Evolutionary conservation across 2,888 invertebrate species (phyloP), one percentile per base, ranked within the genome.

Genomic region (Eilema griseolum): DNA sequence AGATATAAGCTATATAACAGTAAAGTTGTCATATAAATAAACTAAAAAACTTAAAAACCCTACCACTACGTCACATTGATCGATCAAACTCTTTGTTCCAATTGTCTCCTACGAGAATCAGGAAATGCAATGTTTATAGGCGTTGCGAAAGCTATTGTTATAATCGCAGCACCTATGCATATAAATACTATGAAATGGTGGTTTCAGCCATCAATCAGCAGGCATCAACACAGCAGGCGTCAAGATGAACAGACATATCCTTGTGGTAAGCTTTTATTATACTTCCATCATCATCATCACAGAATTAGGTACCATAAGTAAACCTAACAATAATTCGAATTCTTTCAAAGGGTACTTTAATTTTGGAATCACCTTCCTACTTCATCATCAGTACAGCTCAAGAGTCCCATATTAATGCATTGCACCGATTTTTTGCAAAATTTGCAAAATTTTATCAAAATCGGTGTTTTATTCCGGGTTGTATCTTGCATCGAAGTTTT

Each of bases 101-200:
- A 59, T 28, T 26, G 24, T 28, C 14, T 26, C 5, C 26, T 24
- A 26, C 5, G 14, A 26, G 7, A 31, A 61, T 28, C 31, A 61
- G 31, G 61, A 61, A 61, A 31, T 20, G n/a, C n/a, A 20, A 3
- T 31, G 28, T 52, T 69, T 60, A 71, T 73, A 70, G 24, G 24
- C 69, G 67, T 81, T 81, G 63, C 26, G 71, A 73, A 71, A 81
- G 24, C 83, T 68, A 81, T 83, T 81, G 81, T 81, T 71, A 33
- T 60, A 59, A 11, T 3, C 10, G 62, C 61, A 46, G n/a, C 61
- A 65, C 26, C 16, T 63, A 11, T 10, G 28, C n/a, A 70, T 78
- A 78, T 78, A 83, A 72, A 71, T 46, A 61, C 65, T 11, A 26
- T 12, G 14, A 1, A 20, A 33, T 20, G 16, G 1, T 16, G 16